Evolutionary conservation across 2,888 invertebrate genomes (phyloP), one percentile per base, ranked within the genome.

Genomic region (Lydus trimaculatus): DNA sequence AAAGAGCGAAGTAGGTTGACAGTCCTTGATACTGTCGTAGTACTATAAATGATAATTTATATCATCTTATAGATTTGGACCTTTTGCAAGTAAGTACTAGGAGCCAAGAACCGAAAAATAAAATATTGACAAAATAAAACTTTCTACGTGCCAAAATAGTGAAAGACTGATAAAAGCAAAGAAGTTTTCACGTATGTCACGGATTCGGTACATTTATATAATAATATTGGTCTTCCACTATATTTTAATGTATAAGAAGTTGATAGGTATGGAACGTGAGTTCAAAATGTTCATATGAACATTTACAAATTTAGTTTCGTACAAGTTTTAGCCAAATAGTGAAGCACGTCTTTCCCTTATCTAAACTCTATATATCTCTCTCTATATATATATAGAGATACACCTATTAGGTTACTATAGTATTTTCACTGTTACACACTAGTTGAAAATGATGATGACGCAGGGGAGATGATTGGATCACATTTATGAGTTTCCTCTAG

Each of bases 401-500:
- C n/a, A n/a, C n/a, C n/a, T n/a, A n/a, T n/a, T n/a, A n/a, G n/a
- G n/a, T n/a, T n/a, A n/a, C n/a, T n/a, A 52, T 20, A 76, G 76
- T 78, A 79, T 79, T 77, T 79, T 70, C 72, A 69, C 70, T 70
- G 72, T 70, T 70, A 69, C 71, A 72, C 71, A 73, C 69, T 74
- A 80, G 74, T 79, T 80, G 81, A 80, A 81, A 79, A 81, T 80
- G 81, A 52, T 52, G 52, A 23, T 52, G 52, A 20, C n/a, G 48
- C 23, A 9, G 79, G 82, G 82, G 79, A 84, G 83, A 86, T 85
- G 87, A 87, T 87, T 87, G 86, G 86, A 86, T 87, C 85, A 85
- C 84, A 86, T 87, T 87, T 86, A 87, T 83, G 86, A 84, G 84
- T 79, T 83, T 52, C 20, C 86, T 84, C 84, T 63, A 71, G 85